Base-by-base conservation (phyloP, 2,113 vertebrate genomes). In the Erythrocercus mccallii region DNA sequence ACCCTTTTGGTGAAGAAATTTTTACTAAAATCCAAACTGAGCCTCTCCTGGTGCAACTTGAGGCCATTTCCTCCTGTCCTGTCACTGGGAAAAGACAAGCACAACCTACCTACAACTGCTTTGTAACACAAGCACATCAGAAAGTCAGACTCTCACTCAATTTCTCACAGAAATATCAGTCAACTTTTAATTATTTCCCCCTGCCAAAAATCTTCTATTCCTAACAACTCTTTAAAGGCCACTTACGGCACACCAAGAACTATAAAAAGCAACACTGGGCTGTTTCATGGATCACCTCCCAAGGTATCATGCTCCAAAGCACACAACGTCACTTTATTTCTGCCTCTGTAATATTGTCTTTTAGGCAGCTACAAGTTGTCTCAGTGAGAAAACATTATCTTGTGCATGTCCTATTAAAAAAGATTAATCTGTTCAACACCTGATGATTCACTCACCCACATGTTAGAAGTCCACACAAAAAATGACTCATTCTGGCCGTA, bases 361-460 rank as follows among this genome's bases (percentile, higher is more conserved):
- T 88, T 3, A 88, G 58, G 51, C 51, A 86, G 58, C 81, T 90
- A 80, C 79, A 90, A 80, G 35, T 17, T 53, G 81, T 81, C 68
- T 82, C 68, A 19, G 54, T 3, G 33, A 84, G 73, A 51, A 90
- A 95, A 88, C 50, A 74, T 30, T 15, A 54, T 30, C 81, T 92
- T 79, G 19, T 50, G 62, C 14, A 0, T 42, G 74, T 87, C 95
- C 91, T 60, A 90, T 92, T 85, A 72, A 85, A 44, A 74, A 42
- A 85, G 48, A 94, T 82, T 85, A 31, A 95, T 95, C 93, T 96
- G 96, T 96, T 96, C 90, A 90, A 94, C 96, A 96, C 96, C 82
- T 90, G 90, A 95, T 97, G 96, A 97, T 94, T 97, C 96, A 97
- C 74, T 93, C 87, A 88, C 92, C 96, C 90, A 95, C 95, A 31